These are phyloP conservation scores for Isotomurus palustris DNA, from an alignment of 2,888 invertebrate genomes.

Conservation along the genomic window DNA sequence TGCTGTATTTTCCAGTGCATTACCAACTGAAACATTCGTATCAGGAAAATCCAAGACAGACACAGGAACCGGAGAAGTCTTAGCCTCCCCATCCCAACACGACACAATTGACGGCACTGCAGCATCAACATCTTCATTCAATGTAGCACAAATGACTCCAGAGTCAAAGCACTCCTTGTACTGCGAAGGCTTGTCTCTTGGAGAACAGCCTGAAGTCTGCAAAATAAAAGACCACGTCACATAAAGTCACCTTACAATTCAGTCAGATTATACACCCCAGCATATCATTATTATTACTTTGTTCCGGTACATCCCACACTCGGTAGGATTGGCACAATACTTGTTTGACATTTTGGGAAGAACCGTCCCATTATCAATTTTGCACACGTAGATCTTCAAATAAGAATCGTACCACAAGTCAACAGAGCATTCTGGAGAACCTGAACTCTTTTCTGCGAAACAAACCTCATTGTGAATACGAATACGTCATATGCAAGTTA, in stretches of 20 bases:
- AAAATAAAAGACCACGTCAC: no score
- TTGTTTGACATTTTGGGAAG: neutral
- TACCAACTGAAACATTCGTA: no score
- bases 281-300: no score
- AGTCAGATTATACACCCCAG: no score
- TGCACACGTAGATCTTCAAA: neutral
- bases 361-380: neutral
- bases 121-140: neutral
- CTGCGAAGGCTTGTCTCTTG: neutral
- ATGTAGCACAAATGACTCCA: neutral
- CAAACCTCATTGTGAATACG: neutral
- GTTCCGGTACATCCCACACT: slow-evolving; percentile 2
- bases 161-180: neutral
- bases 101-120: neutral
- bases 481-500: no score
- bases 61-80: slow-evolving; percentile 1
- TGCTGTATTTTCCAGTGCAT: no score
- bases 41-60: no score
- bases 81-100: neutral
- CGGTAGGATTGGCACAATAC: slow-evolving; percentile 13
- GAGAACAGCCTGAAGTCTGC: no score
- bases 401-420: slow-evolving; percentile 1
- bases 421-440: neutral
- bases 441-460: neutral
- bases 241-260: no score